A percentile compares a stretch with the other conserved stretches of the same genome.
phyloP scores from a whole-genome alignment of 2,888 invertebrate species.

The Disparrhopalites patrizii region DNA sequence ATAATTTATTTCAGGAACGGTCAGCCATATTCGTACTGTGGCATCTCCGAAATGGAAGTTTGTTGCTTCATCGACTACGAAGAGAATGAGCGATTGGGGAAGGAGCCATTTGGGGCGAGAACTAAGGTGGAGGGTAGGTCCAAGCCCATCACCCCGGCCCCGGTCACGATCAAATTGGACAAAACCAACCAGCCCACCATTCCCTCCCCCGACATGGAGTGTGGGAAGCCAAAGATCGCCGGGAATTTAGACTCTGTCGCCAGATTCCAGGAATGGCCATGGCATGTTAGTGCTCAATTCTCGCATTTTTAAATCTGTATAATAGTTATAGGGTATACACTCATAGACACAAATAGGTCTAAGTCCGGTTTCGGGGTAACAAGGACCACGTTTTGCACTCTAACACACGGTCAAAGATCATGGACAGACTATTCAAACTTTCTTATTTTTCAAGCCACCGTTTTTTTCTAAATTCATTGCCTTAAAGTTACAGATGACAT shows the following conservation, averaged over 20 bases:
- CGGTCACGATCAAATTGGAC: background rate
- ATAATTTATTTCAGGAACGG: slow-evolving; percentile 51
- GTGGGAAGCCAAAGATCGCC: slow-evolving; percentile 48
- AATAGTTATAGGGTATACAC: too few species aligned
- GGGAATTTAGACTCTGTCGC: slow-evolving; percentile 51
- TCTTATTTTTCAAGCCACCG: too few species aligned
- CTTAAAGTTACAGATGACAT: too few species aligned
- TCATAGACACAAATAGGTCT: too few species aligned
- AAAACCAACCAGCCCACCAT: background rate
- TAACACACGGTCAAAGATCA: too few species aligned
- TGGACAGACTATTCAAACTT: too few species aligned
- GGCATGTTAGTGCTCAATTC: slow-evolving; percentile 51
- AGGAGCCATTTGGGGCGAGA: background rate
- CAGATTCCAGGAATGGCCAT: slow-evolving; percentile 53
- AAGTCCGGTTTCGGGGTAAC: too few species aligned
- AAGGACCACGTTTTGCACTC: too few species aligned
- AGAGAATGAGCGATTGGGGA: background rate
- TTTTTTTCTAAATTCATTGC: too few species aligned
- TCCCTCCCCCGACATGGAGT: slow-evolving; percentile 27
- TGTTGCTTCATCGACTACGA: slow-evolving; percentile 51
- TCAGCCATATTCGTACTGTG: slow-evolving; percentile 52
- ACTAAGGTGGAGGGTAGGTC: background rate
- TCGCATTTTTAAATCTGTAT: background rate
- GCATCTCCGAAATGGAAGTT: slow-evolving; percentile 51
- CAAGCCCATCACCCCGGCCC: background rate